phyloP scores from a whole-genome alignment of 1,140 invertebrate species.

The Calliphora vicina region DNA sequence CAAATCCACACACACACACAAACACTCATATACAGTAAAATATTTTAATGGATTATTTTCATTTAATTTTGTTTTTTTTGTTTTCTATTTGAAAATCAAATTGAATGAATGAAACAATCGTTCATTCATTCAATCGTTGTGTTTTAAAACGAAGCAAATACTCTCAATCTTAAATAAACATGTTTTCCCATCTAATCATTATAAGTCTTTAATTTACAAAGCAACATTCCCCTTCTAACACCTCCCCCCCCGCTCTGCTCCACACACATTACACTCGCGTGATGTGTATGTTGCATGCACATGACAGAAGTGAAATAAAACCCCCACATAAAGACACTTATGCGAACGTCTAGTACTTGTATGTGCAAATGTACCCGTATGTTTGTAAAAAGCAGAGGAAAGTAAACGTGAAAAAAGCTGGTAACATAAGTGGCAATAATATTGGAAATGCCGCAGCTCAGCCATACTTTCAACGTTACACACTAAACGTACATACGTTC shows the following conservation, averaged over 20 bases:
- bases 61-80: background rate
- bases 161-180: background rate
- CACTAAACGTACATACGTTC: background rate
- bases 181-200: background rate
- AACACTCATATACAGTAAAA: background rate
- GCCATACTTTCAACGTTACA: background rate
- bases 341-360: background rate
- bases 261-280: background rate
- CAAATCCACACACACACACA: background rate
- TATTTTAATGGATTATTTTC: background rate
- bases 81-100: background rate
- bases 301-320: background rate
- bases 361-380: background rate
- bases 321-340: background rate
- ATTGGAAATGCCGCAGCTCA: background rate
- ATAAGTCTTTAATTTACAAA: conserved; percentile 10
- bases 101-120: background rate
- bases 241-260: background rate
- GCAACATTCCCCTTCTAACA: background rate
- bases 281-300: background rate
- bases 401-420: background rate
- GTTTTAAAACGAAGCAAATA: background rate
- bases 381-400: background rate
- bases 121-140: background rate
- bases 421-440: background rate